A percentile compares a stretch with the other conserved stretches of the same genome.
These are phyloP conservation scores for Habropoda laboriosa DNA, from an alignment of 1,140 invertebrate species.

Conservation along the genomic window DNA sequence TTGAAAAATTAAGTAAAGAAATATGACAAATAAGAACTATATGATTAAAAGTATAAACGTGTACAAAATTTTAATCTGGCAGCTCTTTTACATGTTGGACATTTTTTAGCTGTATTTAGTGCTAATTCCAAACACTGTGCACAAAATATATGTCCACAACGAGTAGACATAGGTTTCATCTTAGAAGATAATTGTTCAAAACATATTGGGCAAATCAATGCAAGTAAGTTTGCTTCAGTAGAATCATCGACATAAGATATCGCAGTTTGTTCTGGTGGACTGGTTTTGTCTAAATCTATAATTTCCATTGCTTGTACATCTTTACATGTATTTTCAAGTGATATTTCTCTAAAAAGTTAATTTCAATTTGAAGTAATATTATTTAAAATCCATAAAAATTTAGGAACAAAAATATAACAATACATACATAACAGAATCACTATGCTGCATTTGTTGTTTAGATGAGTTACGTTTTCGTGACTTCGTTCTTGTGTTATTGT, in stretches of 20 bases:
- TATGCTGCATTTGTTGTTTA: neutral
- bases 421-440: conserved; percentile 26
- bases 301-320: conserved; percentile 14
- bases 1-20: neutral
- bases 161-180: conserved; percentile 62
- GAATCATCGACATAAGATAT: neutral
- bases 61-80: conserved; percentile 57
- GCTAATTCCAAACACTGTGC: conserved; percentile 54
- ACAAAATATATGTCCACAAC: conserved; percentile 73
- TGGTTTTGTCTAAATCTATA: conserved; percentile 46
- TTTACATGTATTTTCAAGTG: neutral
- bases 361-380: neutral
- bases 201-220: conserved; percentile 67
- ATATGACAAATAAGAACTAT: neutral
- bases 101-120: conserved; percentile 55
- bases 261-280: neutral
- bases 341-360: conserved; percentile 27
- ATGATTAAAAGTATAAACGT: conserved; percentile 68
- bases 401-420: no score
- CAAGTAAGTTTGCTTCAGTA: neutral
- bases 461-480: neutral
- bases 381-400: neutral
- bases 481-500: neutral
- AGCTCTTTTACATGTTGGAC: conserved; percentile 63
- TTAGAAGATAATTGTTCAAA: conserved; percentile 60